Conservation (phyloP, 2,797 vertebrate species). For the Discoglossus pictus region DNA sequence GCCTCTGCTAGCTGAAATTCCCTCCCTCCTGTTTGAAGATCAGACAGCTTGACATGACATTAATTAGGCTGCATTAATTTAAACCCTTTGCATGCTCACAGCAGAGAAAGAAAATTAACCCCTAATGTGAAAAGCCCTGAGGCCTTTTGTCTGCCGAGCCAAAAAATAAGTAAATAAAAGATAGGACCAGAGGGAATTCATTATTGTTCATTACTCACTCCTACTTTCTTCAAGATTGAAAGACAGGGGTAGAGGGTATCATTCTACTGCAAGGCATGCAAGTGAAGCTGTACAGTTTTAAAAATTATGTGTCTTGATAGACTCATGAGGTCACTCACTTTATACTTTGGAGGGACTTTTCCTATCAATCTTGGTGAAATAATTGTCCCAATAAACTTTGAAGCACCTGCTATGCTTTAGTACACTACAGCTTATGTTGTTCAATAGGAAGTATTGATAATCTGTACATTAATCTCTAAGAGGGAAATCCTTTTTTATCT, state of each 20-base stretch:
- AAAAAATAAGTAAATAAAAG: slow-evolving; percentile 45
- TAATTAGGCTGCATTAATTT: slow-evolving; percentile 84
- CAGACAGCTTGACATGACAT: slow-evolving; percentile 82
- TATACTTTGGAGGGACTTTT: no score
- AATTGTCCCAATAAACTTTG: no score
- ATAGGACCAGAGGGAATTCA: slow-evolving; percentile 40
- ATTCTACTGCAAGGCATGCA: neutral
- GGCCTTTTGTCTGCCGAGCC: slow-evolving; percentile 37
- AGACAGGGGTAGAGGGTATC: neutral
- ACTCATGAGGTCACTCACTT: no score
- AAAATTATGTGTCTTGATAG: no score
- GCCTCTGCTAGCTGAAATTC: slow-evolving; percentile 76
- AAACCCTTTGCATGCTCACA: slow-evolving; percentile 78
- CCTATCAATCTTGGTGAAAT: no score
- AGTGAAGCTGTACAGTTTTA: no score
- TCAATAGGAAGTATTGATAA: no score
- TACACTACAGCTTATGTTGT: no score
- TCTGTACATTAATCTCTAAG: no score
- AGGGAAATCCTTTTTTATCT: no score
- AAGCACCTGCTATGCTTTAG: no score
- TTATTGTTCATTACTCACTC: slow-evolving; percentile 43
- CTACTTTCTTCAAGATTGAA: slow-evolving; percentile 24
- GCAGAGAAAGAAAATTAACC: slow-evolving; percentile 50
- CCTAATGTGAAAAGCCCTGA: slow-evolving; percentile 37
- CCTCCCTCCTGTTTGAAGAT: slow-evolving; percentile 78